Evolutionary conservation across 2,797 vertebrate genomes (phyloP).

Genomic region (Mormyrus hasselquistii): DNA sequence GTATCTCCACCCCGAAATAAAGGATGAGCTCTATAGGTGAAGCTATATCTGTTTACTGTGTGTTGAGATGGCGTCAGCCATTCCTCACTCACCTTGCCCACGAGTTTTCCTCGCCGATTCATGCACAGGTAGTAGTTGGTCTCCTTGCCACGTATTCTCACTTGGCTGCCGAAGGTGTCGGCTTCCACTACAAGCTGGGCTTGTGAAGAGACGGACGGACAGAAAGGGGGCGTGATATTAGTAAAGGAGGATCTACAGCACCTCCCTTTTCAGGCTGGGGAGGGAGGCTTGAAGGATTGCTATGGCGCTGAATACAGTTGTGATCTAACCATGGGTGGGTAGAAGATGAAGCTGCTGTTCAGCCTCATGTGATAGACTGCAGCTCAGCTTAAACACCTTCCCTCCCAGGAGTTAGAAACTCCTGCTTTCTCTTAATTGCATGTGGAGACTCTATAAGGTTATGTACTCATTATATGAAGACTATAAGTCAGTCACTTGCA

Average conservation of each 20-base stretch:
- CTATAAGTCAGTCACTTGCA: background rate
- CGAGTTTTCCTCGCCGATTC: conserved; percentile 78
- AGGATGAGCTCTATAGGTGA: background rate
- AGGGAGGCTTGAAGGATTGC: background rate
- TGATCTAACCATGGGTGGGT: background rate
- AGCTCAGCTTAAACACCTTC: background rate
- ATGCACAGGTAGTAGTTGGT: conserved; percentile 83
- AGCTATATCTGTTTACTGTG: background rate
- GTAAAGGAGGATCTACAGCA: background rate
- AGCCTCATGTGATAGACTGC: background rate
- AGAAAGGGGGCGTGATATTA: conserved; percentile 12
- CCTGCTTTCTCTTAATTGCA: background rate
- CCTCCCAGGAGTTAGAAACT: background rate
- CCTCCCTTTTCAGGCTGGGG: background rate
- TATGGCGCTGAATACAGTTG: background rate
- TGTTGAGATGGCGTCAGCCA: background rate
- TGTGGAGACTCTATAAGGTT: background rate
- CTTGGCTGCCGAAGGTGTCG: conserved; percentile 82
- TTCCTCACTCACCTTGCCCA: conserved; percentile 71
- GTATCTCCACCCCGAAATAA: background rate
- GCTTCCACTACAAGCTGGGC: conserved; percentile 87
- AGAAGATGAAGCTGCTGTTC: background rate
- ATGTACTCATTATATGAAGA: background rate
- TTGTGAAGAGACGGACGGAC: conserved; percentile 52
- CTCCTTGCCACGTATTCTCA: conserved; percentile 82